Percentiles rank a stretch among this genome's conserved stretches.
Evolutionary conservation across 1,140 invertebrate species (phyloP).

Genomic region (Rhagoletis zephyria): DNA sequence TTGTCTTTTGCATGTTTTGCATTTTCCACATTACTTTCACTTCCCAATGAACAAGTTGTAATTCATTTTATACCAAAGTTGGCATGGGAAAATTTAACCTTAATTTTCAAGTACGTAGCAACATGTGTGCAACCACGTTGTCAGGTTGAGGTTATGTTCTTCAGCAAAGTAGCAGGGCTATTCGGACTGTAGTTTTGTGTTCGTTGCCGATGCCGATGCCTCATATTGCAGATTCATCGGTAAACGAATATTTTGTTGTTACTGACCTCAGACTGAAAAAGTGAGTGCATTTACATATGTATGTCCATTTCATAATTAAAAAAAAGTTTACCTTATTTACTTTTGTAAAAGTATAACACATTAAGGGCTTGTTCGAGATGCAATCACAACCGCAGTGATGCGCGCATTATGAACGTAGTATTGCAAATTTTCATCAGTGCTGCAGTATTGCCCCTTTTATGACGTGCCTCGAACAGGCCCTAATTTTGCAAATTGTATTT

Average conservation of each 20-base stretch:
- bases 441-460: too few relatives aligned
- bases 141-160: conserved; percentile 53
- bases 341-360: not conserved
- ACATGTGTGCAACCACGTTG: conserved; percentile 59
- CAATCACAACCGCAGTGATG: too few relatives aligned
- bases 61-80: not conserved
- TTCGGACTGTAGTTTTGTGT: not conserved
- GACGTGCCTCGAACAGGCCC: too few relatives aligned
- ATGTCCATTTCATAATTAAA: conserved; percentile 59
- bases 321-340: conserved; percentile 40
- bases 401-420: too few relatives aligned
- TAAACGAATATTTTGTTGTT: not conserved
- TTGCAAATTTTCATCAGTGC: too few relatives aligned
- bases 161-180: conserved; percentile 21
- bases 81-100: conserved; percentile 36
- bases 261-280: conserved; percentile 59
- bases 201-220: not conserved
- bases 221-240: not conserved
- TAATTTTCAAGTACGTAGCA: not conserved
- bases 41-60: not conserved
- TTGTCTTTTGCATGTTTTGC: conserved; percentile 57
- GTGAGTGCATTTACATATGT: conserved; percentile 56
- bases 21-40: too few relatives aligned
- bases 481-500: conserved; percentile 19
- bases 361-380: not conserved